phyloP scores from a whole-genome alignment of 2,888 invertebrate genomes.

The Amiota communis region DNA sequence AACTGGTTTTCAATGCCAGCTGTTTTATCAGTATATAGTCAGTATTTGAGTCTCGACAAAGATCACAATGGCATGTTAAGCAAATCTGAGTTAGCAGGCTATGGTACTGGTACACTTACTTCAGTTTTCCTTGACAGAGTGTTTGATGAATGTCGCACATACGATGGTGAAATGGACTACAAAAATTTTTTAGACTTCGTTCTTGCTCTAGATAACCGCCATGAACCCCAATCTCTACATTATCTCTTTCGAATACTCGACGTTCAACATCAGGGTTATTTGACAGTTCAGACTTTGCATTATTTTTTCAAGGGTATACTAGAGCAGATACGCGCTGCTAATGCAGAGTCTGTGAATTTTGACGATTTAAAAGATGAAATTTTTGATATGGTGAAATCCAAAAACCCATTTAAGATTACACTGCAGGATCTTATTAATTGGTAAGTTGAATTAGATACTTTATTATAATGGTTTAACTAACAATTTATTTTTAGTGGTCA shows the following conservation, averaged over 20 bases:
- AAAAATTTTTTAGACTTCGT: conserved; percentile 97
- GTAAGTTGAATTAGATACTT: conserved; percentile 69
- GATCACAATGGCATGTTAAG: conserved; percentile 98
- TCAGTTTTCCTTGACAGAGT: conserved; percentile 92
- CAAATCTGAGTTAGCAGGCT: conserved; percentile 89
- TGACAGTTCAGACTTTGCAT: conserved; percentile 92
- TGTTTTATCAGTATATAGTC: conserved; percentile 92
- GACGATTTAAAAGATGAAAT: conserved; percentile 97
- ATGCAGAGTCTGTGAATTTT: conserved; percentile 91
- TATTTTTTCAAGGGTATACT: conserved; percentile 96
- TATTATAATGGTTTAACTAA: not conserved
- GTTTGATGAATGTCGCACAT: conserved; percentile 95
- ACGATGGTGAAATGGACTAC: conserved; percentile 97
- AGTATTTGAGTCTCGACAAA: conserved; percentile 93
- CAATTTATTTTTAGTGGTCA: conserved; percentile 80
- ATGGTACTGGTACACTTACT: conserved; percentile 93
- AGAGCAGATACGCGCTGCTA: conserved; percentile 89
- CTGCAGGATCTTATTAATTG: conserved; percentile 87
- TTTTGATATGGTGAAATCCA: conserved; percentile 97
- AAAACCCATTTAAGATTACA: conserved; percentile 87
- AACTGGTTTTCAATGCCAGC: conserved; percentile 95
- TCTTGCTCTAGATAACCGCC: conserved; percentile 91
- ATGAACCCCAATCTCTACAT: conserved; percentile 91
- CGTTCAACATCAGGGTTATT: conserved; percentile 88
- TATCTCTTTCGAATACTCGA: conserved; percentile 94